Percentiles rank a stretch among this genome's conserved stretches.
These are phyloP conservation scores for Luscinia megarhynchos DNA, from an alignment of 2,797 vertebrate species.

Conservation along the genomic window DNA sequence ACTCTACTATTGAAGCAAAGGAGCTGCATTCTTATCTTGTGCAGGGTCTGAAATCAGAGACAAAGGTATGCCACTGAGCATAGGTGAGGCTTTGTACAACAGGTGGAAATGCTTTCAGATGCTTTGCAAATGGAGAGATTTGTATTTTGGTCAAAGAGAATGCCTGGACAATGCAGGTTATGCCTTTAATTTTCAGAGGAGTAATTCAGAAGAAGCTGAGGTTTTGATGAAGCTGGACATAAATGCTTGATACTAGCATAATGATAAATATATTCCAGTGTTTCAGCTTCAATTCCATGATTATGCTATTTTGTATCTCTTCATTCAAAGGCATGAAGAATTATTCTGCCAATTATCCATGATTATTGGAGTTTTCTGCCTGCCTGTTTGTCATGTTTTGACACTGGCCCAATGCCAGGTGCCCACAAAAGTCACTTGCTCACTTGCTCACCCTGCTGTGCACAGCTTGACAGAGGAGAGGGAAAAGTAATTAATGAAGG, in stretches of 20 bases:
- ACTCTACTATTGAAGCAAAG: background rate
- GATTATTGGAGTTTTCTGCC: background rate
- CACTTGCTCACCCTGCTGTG: background rate
- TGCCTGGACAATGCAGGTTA: background rate
- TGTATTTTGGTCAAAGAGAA: background rate
- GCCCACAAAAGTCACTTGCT: accelerated
- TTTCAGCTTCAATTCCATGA: background rate
- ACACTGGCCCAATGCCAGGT: background rate
- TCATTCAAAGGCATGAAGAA: background rate
- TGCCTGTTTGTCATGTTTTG: background rate
- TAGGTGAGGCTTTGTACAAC: background rate
- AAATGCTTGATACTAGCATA: background rate
- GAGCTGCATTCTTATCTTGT: background rate
- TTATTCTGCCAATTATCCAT: background rate
- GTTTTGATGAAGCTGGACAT: background rate
- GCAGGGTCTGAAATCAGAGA: background rate
- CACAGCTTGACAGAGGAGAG: background rate
- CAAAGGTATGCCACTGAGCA: background rate
- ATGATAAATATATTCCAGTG: background rate
- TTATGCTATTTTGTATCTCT: background rate
- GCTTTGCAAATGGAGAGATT: background rate
- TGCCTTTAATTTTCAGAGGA: background rate
- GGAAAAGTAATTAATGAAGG: background rate
- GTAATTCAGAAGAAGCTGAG: background rate
- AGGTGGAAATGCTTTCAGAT: background rate